These are phyloP conservation scores for Rhinoraja longicauda DNA, from an alignment of 2,797 vertebrate species.

Conservation along the genomic window DNA sequence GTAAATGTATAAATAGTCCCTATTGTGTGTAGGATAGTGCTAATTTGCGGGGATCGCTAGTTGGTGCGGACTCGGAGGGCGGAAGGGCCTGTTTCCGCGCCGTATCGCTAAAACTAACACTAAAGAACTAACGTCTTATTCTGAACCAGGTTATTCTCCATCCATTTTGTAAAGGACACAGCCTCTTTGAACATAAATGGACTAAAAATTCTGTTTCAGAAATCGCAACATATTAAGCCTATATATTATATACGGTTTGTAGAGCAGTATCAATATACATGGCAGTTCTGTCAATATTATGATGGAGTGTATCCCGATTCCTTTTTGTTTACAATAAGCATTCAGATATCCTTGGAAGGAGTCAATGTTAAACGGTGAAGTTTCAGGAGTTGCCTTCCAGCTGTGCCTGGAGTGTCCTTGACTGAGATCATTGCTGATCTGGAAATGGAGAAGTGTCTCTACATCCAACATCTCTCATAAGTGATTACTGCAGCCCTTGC, in stretches of 20 bases:
- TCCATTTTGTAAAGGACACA: no score
- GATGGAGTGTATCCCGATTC: neutral
- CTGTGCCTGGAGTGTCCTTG: conserved; percentile 18
- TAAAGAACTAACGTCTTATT: no score
- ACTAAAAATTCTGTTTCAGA: neutral
- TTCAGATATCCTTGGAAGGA: neutral
- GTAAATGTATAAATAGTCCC: no score
- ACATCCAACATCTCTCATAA: neutral
- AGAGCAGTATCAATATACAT: neutral
- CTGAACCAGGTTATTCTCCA: no score
- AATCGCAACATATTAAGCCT: no score
- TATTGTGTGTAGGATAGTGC: no score
- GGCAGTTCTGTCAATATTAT: neutral
- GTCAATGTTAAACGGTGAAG: neutral
- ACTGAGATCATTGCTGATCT: neutral
- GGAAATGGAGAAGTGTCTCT: neutral
- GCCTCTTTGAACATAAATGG: neutral
- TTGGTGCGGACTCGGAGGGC: neutral
- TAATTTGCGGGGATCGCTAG: neutral
- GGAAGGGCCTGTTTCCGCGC: neutral
- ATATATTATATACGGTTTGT: neutral
- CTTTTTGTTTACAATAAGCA: neutral
- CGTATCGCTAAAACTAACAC: neutral
- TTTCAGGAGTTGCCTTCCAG: conserved; percentile 4
- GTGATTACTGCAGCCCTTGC: conserved; percentile 18